phyloP scores from a whole-genome alignment of 2,888 invertebrate species.

The Tetranychus piercei region DNA sequence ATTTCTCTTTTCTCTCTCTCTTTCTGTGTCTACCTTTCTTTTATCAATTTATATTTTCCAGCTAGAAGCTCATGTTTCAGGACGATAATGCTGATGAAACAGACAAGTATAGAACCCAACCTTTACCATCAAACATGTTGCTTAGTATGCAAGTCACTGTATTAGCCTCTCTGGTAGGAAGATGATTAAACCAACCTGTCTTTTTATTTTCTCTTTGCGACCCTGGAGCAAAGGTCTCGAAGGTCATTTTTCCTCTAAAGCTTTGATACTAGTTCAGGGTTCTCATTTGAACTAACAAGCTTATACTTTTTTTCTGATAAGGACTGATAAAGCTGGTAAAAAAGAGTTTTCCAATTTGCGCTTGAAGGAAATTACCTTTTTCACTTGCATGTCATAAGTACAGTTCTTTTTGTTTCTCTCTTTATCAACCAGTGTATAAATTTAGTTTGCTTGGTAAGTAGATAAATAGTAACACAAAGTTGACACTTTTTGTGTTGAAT shows the following conservation, averaged over 20 bases:
- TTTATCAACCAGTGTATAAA: no score
- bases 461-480: background rate
- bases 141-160: background rate
- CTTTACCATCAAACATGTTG: background rate
- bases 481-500: background rate
- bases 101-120: background rate
- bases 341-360: no score
- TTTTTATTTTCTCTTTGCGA: background rate
- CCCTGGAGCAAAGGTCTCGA: background rate
- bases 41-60: no score
- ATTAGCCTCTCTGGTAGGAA: background rate
- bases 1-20: no score
- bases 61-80: background rate
- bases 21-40: no score
- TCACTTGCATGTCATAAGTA: no score
- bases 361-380: no score
- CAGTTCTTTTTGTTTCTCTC: no score
- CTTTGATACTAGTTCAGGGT: background rate
- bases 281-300: background rate
- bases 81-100: background rate
- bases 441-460: no score
- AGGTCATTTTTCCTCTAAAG: background rate
- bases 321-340: no score
- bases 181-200: background rate
- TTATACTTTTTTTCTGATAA: background rate